Percentiles rank a stretch among this genome's conserved stretches.
Evolutionary conservation across 2,113 vertebrate genomes (phyloP).

Genomic region (Sardina pilchardus): DNA sequence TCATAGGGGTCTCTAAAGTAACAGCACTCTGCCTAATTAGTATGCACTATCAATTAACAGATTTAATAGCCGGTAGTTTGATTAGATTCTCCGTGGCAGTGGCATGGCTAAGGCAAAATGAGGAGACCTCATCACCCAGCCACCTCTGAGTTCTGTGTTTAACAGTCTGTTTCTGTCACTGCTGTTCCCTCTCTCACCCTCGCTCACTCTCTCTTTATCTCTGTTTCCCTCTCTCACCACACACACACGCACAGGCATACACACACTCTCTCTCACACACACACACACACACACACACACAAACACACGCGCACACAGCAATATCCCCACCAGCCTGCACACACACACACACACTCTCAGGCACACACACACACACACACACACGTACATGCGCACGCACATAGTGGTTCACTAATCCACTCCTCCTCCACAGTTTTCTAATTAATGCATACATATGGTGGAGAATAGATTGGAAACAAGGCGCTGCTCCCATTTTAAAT

Average conservation of each 20-base stretch:
- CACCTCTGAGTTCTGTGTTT: constrained; percentile 6
- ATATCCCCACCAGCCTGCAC: background rate
- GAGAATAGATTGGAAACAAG: constrained; percentile 85
- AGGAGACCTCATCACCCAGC: constrained; percentile 89
- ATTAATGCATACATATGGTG: constrained; percentile 96
- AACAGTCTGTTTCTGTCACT: constrained; percentile 40
- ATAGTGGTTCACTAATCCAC: constrained; percentile 88
- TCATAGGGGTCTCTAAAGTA: constrained; percentile 94
- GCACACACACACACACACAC: constrained; percentile 23
- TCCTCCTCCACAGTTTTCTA: constrained; percentile 91
- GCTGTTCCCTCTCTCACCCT: constrained; percentile 49
- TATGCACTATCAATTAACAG: constrained; percentile 99
- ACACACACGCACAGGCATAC: constrained; percentile 34
- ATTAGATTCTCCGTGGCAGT: constrained; percentile 99
- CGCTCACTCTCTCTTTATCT: constrained; percentile 37
- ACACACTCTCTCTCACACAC: constrained; percentile 30
- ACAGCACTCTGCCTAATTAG: constrained; percentile 98
- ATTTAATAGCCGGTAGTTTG: constrained; percentile 99
- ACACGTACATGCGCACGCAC: constrained; percentile 60
- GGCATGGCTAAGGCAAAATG: constrained; percentile 99
- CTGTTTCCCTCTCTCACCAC: constrained; percentile 17
- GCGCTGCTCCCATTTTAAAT: constrained; percentile 84
- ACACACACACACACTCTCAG: background rate
- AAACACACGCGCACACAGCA: background rate
- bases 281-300: constrained; percentile 16